These are phyloP conservation scores for Zeus faber DNA, from an alignment of 2,113 vertebrate genomes.

Conservation along the genomic window DNA sequence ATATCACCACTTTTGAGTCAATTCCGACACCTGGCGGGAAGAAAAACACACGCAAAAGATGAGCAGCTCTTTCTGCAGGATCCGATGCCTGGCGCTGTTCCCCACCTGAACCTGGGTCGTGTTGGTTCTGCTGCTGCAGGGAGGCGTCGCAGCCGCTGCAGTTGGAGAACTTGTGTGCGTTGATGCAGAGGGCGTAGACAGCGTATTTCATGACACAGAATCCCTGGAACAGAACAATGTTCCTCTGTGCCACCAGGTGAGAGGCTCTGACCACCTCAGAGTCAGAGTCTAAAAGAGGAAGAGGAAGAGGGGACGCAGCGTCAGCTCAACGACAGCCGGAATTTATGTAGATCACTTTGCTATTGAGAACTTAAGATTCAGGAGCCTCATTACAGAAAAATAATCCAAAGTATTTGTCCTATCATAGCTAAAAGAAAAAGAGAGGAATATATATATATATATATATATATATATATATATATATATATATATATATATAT, in stretches of 20 bases:
- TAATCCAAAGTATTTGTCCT: too few relatives aligned
- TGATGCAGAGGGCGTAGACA: conserved; percentile 88
- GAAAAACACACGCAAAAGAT: not conserved
- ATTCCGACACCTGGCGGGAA: too few relatives aligned
- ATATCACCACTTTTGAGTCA: too few relatives aligned
- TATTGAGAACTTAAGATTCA: too few relatives aligned
- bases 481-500: too few relatives aligned
- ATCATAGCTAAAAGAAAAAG: too few relatives aligned
- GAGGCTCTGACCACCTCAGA: conserved; percentile 22
- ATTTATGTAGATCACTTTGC: too few relatives aligned
- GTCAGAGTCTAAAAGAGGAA: conserved; percentile 45
- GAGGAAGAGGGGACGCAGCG: not conserved
- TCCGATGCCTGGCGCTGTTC: conserved; percentile 27
- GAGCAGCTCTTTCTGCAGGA: conserved; percentile 48
- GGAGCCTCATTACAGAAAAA: too few relatives aligned
- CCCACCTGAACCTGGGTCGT: conserved; percentile 23
- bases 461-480: too few relatives aligned
- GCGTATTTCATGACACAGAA: conserved; percentile 97
- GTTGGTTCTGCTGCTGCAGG: conserved; percentile 26
- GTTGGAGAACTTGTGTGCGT: conserved; percentile 71
- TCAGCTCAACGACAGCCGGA: not conserved
- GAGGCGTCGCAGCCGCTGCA: conserved; percentile 67
- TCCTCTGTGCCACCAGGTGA: conserved; percentile 71
- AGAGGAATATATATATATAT: too few relatives aligned
- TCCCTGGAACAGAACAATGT: conserved; percentile 82